Evolutionary conservation across 2,797 vertebrate genomes (phyloP).

Genomic region (Miichthys miiuy): DNA sequence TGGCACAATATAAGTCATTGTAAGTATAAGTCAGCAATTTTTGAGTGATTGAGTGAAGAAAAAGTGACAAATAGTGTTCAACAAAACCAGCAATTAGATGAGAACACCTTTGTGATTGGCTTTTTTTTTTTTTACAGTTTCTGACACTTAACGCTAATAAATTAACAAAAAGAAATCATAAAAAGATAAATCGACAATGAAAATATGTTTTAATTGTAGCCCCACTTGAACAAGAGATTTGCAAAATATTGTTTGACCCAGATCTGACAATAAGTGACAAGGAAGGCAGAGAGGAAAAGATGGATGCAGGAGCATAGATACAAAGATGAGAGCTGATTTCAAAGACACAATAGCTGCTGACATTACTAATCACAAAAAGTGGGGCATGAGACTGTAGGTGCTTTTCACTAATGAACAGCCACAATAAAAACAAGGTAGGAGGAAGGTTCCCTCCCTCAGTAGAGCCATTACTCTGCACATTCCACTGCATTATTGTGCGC

Average conservation of each 20-base stretch:
- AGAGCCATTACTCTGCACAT: conserved; percentile 71
- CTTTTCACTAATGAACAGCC: conserved; percentile 25
- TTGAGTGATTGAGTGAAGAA: no score
- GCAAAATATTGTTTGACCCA: conserved; percentile 32
- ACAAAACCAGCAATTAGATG: background rate
- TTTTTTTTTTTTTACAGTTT: background rate
- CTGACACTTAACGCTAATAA: background rate
- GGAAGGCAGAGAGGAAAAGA: background rate
- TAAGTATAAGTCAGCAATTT: background rate
- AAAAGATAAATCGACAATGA: background rate
- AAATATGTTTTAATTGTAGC: background rate
- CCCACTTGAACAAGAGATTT: background rate
- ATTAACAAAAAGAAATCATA: background rate
- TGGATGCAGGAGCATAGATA: background rate
- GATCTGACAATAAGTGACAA: conserved; percentile 22
- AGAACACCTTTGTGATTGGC: background rate
- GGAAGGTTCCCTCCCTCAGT: conserved; percentile 23
- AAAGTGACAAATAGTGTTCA: background rate
- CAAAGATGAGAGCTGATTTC: conserved; percentile 3
- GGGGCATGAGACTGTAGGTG: background rate
- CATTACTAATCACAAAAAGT: background rate
- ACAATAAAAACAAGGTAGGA: conserved; percentile 43
- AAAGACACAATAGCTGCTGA: background rate
- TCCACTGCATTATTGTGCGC: conserved; percentile 57
- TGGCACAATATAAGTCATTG: background rate